Base-by-base conservation (phyloP, 2,113 vertebrate species). In the Cottus gobio region DNA sequence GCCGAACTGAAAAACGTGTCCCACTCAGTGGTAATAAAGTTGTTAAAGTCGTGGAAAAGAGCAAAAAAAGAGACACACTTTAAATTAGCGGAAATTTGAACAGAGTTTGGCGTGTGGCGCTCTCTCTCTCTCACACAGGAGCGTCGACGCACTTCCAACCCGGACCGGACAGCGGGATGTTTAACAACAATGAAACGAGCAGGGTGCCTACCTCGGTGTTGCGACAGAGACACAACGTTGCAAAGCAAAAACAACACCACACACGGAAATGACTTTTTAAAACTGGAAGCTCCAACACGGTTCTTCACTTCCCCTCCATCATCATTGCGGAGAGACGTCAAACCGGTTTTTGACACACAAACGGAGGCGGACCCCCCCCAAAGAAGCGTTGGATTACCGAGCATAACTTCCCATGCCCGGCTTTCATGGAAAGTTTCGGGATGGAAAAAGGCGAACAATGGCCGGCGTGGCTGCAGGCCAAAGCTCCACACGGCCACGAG, bases 121-220 rank as follows among this genome's bases (percentile, higher is more conserved):
- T 18, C n/a, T 6, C 4, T 4, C 3, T 28, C 22, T 0, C 22
- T 0, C 13, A 11, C 42, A 6, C 22, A 58, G 44, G 20, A 37
- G 39, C 22, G 70, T 39, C 52, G 11, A 11, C 10, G 20, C 1
- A 24, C 5, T 1, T 26, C 1, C 28, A 0, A 4, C n/a, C n/a
- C n/a, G n/a, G n/a, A n/a, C n/a, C n/a, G n/a, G n/a, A n/a, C 39
- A 5, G 2, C 26, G 80, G 76, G 89, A 89, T 80, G 87, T 81
- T 15, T 70, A 61, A 50, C 58, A 11, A 30, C 13, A 80, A 54
- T 9, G 61, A 56, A 26, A 24, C 2, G 10, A 65, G 52, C 57
- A 26, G 2, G 56, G 5, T 56, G 60, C 85, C 50, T 83, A 90
- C 88, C 85, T 84, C 72, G 3, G 68, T 3, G 72, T 3, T 7